Conservation (phyloP, 92 coral and sea anemone genomes). For the Scolanthus callimorphus region DNA sequence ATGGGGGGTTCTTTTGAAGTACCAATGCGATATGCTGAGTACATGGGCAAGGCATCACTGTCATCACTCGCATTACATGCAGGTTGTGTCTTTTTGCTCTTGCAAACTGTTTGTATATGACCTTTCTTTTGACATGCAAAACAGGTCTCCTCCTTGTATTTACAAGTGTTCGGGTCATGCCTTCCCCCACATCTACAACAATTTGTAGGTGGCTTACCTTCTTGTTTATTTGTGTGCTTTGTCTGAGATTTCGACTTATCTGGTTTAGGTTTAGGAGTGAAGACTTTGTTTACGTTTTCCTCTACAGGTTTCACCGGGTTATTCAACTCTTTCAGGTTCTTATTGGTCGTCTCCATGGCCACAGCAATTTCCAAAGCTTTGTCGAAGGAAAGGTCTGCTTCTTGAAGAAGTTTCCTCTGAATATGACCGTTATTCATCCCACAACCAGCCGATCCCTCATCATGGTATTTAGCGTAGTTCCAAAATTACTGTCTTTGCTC, state of each 20-base stretch:
- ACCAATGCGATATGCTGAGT: conserved; percentile 12
- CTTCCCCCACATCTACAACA: conserved; percentile 18
- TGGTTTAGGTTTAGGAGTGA: conserved; percentile 4
- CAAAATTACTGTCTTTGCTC: conserved; percentile 17
- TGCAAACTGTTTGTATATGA: conserved; percentile 8
- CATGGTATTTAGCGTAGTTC: conserved; percentile 20
- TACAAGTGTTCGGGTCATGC: conserved; percentile 5
- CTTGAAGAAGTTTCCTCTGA: conserved; percentile 24
- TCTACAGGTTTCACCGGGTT: conserved; percentile 1
- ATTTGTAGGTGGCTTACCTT: neutral
- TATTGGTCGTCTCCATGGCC: conserved; percentile 39
- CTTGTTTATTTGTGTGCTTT: conserved; percentile 1
- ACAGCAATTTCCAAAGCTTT: conserved; percentile 27
- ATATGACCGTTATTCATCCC: conserved; percentile 16
- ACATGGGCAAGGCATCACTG: conserved; percentile 13
- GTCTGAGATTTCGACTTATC: neutral
- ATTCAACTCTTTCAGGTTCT: conserved; percentile 15
- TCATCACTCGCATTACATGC: conserved; percentile 12
- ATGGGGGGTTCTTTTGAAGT: conserved; percentile 31
- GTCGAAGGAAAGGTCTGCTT: conserved; percentile 9
- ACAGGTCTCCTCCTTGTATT: conserved; percentile 6
- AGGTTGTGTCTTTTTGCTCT: conserved; percentile 4
- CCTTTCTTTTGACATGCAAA: conserved; percentile 10
- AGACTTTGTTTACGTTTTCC: conserved; percentile 16
- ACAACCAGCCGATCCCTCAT: conserved; percentile 25